Base-by-base conservation (phyloP, 2,888 invertebrate species). In the Stenchaetothrips biformis region DNA sequence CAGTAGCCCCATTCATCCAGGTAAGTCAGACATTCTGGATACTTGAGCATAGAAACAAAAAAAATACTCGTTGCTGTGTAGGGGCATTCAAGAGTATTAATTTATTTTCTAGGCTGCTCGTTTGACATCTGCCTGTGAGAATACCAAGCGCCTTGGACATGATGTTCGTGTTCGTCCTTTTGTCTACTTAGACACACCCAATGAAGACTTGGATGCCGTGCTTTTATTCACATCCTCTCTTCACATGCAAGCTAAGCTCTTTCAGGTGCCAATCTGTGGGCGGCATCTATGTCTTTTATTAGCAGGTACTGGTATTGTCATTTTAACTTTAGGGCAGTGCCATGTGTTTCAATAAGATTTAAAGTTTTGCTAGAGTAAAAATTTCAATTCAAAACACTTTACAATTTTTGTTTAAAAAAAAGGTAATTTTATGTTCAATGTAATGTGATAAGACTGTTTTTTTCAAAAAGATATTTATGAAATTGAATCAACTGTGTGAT, bases 141-240 rank as follows among this genome's bases (percentile, higher is more conserved):
- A 89, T 83, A 90, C 94, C n/a, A 92, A 92, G 86, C 89, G 89
- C 25, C 91, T 93, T 80, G 95, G 95, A 0, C 94, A 95, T 86
- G 93, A 94, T 86, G 90, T 94, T 79, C 90, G 94, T 80, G 91
- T 92, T 18, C 89, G 94, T 1, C 95, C 95, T 0, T 95, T 93
- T 85, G 92, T 94, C 2, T 94, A 95, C 87, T 93, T 94, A 86
- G 92, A 92, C 84, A 93, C 94, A 11, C 90, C 94, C 0, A 91
- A 91, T 79, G 90, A 91, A 83, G 94, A 95, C 87, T 89, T 95
- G 83, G 92, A 92, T 84, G 91, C 94, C 0, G 91, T 95, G 81
- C 89, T 95, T 48, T 87, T 94, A 83, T 95, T 92, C 86, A 92
- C 94, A 0, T 92, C 93, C 2, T 92, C 93, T 77, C 87, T 95